Conservation (phyloP, 1,140 invertebrate species). For the Pygmarrhopalites habei region DNA sequence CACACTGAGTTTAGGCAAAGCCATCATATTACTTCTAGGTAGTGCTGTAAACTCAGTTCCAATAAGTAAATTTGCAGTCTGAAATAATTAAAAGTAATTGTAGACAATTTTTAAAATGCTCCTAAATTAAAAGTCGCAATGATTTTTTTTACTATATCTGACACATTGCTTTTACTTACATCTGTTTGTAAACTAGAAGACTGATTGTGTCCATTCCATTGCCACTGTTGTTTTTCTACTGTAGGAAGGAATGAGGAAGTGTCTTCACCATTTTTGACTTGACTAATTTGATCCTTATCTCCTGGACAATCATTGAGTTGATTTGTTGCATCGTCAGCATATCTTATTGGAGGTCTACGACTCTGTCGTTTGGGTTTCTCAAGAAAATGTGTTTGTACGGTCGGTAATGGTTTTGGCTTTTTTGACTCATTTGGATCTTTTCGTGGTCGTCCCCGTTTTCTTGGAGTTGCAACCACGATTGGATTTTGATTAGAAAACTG, state of each 20-base stretch:
- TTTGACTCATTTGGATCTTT: constrained; percentile 16
- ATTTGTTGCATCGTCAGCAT: neutral
- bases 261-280: neutral
- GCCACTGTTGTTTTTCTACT: neutral
- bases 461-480: neutral
- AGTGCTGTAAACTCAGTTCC: neutral
- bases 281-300: constrained; percentile 1
- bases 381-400: constrained; percentile 1
- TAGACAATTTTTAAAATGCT: neutral
- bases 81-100: neutral
- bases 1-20: constrained; percentile 10
- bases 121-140: neutral
- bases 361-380: constrained; percentile 9
- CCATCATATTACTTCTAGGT: constrained; percentile 12
- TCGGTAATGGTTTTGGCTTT: neutral
- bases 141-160: neutral
- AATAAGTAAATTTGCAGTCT: neutral
- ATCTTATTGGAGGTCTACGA: constrained; percentile 19
- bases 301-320: neutral
- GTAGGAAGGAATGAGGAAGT: neutral
- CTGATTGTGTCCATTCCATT: neutral
- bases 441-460: constrained; percentile 19
- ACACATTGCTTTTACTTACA: neutral
- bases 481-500: constrained; percentile 12
- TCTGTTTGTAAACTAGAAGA: neutral